Base-by-base conservation (phyloP, 2,888 invertebrate genomes). In the Troides aeacus region DNA sequence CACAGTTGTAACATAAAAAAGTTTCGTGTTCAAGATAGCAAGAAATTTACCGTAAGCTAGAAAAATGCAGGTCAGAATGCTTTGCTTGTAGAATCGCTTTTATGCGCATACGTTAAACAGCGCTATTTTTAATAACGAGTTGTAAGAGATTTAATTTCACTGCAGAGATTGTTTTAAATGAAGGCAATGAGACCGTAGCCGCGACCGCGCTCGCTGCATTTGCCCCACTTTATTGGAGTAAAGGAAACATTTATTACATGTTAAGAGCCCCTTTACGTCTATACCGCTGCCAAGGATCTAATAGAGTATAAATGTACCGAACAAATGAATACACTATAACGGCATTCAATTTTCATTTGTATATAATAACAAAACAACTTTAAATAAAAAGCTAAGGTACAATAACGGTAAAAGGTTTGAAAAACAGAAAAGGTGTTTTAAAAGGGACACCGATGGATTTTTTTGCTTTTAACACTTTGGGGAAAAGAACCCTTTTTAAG, bases 381-480 rank as follows among this genome's bases (percentile, higher is more conserved):
- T 39, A n/a, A 39, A 18, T 8, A 3, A 24, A 59, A 30, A 30
- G 30, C 5, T 8, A 59, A 24, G 30, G 30, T 66, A 65, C 68
- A 71, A 72, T 76, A 57, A 57, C 18, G 21, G 74, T 74, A 72
- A 79, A 82, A 79, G 78, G 84, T 87, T 80, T 78, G 79, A 79
- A 81, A 84, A 82, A 61, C 50, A 36, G 60, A 39, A 60, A 60
- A 17, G 24, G 23, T 62, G 62, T 50, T 62, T 50, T 62, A 39
- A n/a, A 77, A 79, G 79, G 82, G 85, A 87, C 87, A 86, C 85
- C 87, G 80, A 88, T 90, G 88, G 89, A 89, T 89, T 88, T 89
- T 89, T 87, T 88, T 80, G 84, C 86, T 84, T 88, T 87, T 84
- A 86, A 88, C 89, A 86, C 88, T 88, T 86, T 79, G 79, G 86